phyloP scores from a whole-genome alignment of 2,888 invertebrate genomes.

The Conomelus anceps region DNA sequence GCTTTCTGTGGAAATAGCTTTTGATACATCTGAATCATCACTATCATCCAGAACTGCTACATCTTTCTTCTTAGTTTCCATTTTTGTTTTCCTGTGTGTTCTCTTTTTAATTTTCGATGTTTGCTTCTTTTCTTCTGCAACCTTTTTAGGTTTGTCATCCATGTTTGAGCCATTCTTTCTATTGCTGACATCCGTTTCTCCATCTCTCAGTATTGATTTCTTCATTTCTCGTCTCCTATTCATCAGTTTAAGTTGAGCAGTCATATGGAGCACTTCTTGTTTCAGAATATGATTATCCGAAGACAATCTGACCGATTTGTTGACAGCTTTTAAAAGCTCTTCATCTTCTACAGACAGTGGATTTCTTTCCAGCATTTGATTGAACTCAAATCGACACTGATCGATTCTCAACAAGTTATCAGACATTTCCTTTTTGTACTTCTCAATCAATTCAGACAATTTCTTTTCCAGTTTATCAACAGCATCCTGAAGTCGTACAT shows the following conservation, averaged over 20 bases:
- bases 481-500: not conserved
- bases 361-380: not conserved
- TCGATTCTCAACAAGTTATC: not conserved
- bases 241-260: not conserved
- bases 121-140: not conserved
- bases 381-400: not conserved
- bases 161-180: not conserved
- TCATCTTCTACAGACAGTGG: not conserved
- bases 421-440: not conserved
- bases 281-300: not conserved
- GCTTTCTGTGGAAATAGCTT: not conserved
- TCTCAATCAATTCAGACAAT: not conserved
- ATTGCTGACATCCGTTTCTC: not conserved
- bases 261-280: not conserved
- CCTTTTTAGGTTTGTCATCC: not conserved
- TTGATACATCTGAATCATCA: not conserved
- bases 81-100: not conserved
- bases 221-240: not conserved
- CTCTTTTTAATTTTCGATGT: not conserved
- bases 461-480: not conserved
- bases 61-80: not conserved
- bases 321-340: not conserved
- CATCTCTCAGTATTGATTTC: not conserved
- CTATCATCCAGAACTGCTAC: not conserved
- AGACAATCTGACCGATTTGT: not conserved